These are phyloP conservation scores for Dasyprocta punctata DNA, from an alignment of 2,113 vertebrate genomes.

Conservation along the genomic window DNA sequence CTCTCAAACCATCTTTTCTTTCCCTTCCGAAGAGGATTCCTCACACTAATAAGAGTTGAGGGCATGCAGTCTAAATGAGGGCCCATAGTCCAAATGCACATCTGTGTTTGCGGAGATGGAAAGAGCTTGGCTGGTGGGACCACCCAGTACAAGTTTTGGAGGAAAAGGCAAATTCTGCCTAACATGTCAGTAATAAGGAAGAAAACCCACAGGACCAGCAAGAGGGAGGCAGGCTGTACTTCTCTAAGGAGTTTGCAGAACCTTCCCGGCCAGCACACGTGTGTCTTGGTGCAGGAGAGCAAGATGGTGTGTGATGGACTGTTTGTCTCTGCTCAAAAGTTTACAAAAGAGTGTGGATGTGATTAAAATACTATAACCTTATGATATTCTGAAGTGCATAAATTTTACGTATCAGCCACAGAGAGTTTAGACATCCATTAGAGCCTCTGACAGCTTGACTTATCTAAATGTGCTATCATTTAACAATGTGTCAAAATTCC, in stretches of 20 bases:
- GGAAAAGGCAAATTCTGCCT: not conserved
- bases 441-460: slow-evolving; percentile 90
- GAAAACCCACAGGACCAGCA: not conserved
- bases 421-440: slow-evolving; percentile 91
- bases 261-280: not conserved
- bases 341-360: slow-evolving; percentile 82
- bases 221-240: not conserved
- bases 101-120: not conserved
- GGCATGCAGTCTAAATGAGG: not conserved
- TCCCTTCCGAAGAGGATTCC: not conserved
- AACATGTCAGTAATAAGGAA: not conserved
- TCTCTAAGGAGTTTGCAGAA: slow-evolving; percentile 38
- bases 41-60: not conserved
- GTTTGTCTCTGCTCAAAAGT: slow-evolving; percentile 79
- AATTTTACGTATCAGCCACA: slow-evolving; percentile 90
- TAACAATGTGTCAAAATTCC: slow-evolving; percentile 91
- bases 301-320: slow-evolving; percentile 55
- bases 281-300: not conserved
- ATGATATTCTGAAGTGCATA: slow-evolving; percentile 90
- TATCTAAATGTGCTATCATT: slow-evolving; percentile 92
- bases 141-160: not conserved
- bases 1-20: not conserved
- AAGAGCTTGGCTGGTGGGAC: not conserved
- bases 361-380: slow-evolving; percentile 91
- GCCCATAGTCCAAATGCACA: not conserved